These are phyloP conservation scores for Pyralis farinalis DNA, from an alignment of 2,888 invertebrate genomes.

Conservation along the genomic window DNA sequence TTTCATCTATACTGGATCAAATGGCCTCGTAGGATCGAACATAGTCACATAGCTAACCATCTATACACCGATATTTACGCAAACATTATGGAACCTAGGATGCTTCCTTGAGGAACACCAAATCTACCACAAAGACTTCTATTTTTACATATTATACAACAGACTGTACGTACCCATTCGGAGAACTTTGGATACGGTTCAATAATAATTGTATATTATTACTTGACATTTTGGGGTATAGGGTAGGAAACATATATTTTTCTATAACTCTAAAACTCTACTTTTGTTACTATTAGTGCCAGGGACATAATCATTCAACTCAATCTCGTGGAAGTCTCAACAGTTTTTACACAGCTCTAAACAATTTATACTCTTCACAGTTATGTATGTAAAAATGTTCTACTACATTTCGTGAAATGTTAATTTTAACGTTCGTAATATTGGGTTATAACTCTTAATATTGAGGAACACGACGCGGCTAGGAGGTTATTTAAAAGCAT, in stretches of 20 bases:
- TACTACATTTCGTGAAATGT: no score
- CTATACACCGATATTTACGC: constrained; percentile 15
- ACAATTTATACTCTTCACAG: no score
- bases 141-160: constrained; percentile 5
- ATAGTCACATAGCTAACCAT: constrained; percentile 20
- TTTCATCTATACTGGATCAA: no score
- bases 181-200: not conserved
- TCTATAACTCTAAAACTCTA: constrained; percentile 2
- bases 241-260: constrained; percentile 1
- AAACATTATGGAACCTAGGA: constrained; percentile 33
- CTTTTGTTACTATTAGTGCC: not conserved
- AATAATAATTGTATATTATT: not conserved
- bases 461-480: no score
- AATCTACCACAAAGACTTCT: constrained; percentile 27
- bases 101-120: constrained; percentile 43
- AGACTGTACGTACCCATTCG: constrained; percentile 3
- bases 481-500: no score
- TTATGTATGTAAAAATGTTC: no score
- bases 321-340: not conserved
- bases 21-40: no score
- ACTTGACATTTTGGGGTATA: not conserved
- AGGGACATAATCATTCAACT: not conserved
- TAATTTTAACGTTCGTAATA: no score
- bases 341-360: no score
- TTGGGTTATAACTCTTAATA: no score